These are phyloP conservation scores for Fratercula arctica DNA, from an alignment of 2,797 vertebrate species.

Conservation along the genomic window DNA sequence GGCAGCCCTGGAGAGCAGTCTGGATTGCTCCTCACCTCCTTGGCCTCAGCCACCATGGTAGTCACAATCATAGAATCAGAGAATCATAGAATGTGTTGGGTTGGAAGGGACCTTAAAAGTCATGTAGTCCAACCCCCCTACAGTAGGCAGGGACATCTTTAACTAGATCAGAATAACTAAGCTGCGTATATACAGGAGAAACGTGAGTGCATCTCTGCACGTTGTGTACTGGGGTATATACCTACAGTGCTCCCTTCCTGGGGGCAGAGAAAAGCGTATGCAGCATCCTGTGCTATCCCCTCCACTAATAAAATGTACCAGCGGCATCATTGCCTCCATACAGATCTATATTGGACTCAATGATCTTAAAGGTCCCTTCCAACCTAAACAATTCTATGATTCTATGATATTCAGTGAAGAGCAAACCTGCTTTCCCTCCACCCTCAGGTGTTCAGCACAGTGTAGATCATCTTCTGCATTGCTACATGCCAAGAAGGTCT, in stretches of 20 bases:
- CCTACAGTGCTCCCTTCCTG: not conserved
- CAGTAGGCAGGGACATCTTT: no score
- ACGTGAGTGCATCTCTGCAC: not conserved
- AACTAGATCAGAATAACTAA: not conserved
- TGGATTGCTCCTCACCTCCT: not conserved
- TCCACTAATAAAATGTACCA: not conserved
- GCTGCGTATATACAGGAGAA: not conserved
- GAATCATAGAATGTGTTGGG: no score
- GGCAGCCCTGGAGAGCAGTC: not conserved
- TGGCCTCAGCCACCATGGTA: not conserved
- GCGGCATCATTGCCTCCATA: not conserved
- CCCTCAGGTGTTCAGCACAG: not conserved
- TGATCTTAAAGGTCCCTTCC: no score
- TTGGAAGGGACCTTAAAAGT: no score
- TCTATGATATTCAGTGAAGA: not conserved
- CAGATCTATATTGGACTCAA: not conserved
- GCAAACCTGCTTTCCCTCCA: not conserved
- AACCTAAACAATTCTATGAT: no score
- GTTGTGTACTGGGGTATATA: not conserved
- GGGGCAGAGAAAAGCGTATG: not conserved
- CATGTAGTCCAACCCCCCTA: no score
- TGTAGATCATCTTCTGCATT: not conserved
- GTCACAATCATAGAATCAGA: not conserved
- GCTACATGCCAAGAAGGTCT: not conserved
- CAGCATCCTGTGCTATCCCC: accelerated